Evolutionary conservation across 2,888 invertebrate species (phyloP), one percentile per base, ranked within the genome.

Genomic region (Drosophila mayaguana): DNA sequence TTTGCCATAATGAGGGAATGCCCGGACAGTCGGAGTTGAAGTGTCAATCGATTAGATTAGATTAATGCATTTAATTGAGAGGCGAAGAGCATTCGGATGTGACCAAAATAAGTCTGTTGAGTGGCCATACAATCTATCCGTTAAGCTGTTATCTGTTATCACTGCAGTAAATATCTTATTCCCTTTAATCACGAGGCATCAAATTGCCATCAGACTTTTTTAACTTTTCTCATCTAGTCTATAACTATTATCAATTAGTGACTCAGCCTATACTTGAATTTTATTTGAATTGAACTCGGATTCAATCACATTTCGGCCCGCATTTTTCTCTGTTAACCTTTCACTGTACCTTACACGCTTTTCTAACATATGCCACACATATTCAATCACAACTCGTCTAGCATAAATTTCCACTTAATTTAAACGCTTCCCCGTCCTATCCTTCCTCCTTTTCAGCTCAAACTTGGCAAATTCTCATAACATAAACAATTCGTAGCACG

Each of bases 41-140:
- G 9, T n/a, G n/a, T 6, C 51, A 20, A 56, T 38, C 59, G 82
- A 78, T 82, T 60, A 82, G 82, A 82, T 70, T 63, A 50, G 28
- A 64, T 34, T 36, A 50, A 42, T 40, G 34, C 12, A 55, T 1
- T 22, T 36, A 16, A 50, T 2, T 3, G 9, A 16, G 14, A 14
- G n/a, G 18, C 12, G 16, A 36, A 36, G 20, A 40, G n/a, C 32
- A 9, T 16, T 22, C 2, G 25, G 18, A 66, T 18, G n/a, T 14
- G 50, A 20, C 34, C 40, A 3, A 22, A 28, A 32, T 45, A 54
- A 32, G 12, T n/a, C n/a, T 36, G 6, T 22, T 22, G 9, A 36
- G 36, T 36, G 16, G 9, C 14, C 9, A 22, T 22, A 42, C 14
- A 20, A 40, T n/a, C 2, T 36, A 16, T 18, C 7, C 36, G 28